Evolutionary conservation across 2,888 invertebrate species (phyloP), one percentile per base, ranked within the genome.

Genomic region (Ferrisia virgata): DNA sequence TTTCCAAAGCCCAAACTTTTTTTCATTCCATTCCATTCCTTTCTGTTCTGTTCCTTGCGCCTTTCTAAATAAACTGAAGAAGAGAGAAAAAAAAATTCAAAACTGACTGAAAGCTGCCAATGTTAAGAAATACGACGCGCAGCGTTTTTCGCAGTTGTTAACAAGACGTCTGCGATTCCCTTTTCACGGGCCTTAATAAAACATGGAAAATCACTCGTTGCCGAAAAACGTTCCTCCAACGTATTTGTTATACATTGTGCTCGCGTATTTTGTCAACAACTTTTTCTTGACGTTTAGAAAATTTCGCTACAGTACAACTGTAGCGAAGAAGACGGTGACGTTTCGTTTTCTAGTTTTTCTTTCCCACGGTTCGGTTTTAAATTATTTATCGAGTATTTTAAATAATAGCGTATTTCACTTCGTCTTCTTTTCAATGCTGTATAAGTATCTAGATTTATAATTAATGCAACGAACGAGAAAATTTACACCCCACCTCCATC

Each of bases 101-200:
- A 81, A 53, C 81, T 81, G 81, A 81, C 81, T 81, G 81, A 81
- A 81, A 81, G 81, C 81, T 81, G 81, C 81, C 81, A 81, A 81
- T 81, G 72, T 72, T 47, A 72, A 18, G 72, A 72, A 72, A 72
- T 72, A 39, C 39, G 81, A 53, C 36, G 80, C 47, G 36, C 36
- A 58, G 81, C 81, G 64, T 81, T 64, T 81, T 81, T 47, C 47
- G 47, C 28, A n/a, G 53, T 64, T 81, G 81, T 81, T 81, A 81
- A 81, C 81, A 81, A 81, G 81, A 81, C 81, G 81, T 79, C 79
- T 79, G 79, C 79, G 58, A 47, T 81, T 58, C 81, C 36, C 53
- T 81, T 81, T 81, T 81, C 81, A 81, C 81, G 58, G 81, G 81
- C 81, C 81, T 58, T 81, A 64, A 58, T 53, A 81, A 81, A 81